These are phyloP conservation scores for Drosophila borealis DNA, from an alignment of 2,888 invertebrate species.

Conservation along the genomic window DNA sequence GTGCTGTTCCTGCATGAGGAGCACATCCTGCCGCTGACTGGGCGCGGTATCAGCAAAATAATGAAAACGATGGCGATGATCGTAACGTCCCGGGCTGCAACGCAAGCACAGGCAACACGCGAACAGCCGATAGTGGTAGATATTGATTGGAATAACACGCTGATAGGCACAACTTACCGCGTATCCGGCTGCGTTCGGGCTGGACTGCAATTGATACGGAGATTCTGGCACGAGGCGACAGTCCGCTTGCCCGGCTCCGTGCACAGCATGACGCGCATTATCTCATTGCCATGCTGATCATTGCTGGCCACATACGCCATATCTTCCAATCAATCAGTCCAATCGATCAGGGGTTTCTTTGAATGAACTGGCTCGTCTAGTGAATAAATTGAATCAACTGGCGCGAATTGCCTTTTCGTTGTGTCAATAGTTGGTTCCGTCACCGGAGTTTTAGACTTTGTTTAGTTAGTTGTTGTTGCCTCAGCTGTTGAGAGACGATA, in stretches of 20 bases:
- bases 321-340: not conserved
- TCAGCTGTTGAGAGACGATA: not conserved
- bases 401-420: not conserved
- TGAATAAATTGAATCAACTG: not conserved
- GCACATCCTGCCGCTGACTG: not conserved
- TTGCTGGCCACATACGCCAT: constrained; percentile 50
- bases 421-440: constrained; percentile 2
- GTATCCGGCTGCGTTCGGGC: not conserved
- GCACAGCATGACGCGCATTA: constrained; percentile 35
- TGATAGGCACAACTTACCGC: constrained; percentile 9
- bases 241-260: constrained; percentile 31
- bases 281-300: constrained; percentile 45
- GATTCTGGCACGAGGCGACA: constrained; percentile 39
- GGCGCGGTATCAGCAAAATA: constrained; percentile 11
- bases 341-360: not conserved
- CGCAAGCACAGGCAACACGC: not conserved
- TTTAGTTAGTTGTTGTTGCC: not conserved
- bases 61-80: constrained; percentile 40
- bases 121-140: not conserved
- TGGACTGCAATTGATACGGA: constrained; percentile 38
- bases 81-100: constrained; percentile 33
- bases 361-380: not conserved
- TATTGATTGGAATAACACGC: not conserved
- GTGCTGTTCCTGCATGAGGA: not conserved
- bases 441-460: not conserved